A percentile compares a stretch with the other conserved stretches of the same genome.
Conservation (phyloP, 2,888 invertebrate genomes). For the Panzeria rudis region DNA sequence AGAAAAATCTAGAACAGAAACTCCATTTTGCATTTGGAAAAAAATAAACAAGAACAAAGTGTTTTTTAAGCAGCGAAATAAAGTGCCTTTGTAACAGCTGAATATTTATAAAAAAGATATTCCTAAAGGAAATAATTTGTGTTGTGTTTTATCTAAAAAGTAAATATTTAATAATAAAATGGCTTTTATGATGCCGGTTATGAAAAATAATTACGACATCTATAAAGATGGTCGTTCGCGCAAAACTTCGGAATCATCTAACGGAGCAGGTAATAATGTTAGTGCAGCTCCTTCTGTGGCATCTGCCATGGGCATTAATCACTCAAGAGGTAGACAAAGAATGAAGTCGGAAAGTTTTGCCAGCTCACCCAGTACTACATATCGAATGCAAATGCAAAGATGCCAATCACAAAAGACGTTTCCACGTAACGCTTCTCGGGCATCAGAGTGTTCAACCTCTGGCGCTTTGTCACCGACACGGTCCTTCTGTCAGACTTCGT, state of each 20-base stretch:
- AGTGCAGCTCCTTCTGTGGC: conserved; percentile 87
- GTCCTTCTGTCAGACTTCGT: conserved; percentile 82
- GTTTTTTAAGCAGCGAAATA: conserved; percentile 21
- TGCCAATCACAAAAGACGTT: conserved; percentile 85
- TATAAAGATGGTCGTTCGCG: conserved; percentile 91
- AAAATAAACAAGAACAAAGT: conserved; percentile 7
- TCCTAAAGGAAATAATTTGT: conserved; percentile 18
- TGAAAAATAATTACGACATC: conserved; percentile 97
- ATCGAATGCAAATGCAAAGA: conserved; percentile 83
- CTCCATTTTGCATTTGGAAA: not conserved
- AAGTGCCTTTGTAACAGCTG: conserved; percentile 61
- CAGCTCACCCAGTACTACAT: conserved; percentile 84
- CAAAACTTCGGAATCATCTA: conserved; percentile 90
- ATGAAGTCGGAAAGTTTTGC: conserved; percentile 84
- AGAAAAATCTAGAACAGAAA: conserved; percentile 41
- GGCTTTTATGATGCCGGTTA: conserved; percentile 98
- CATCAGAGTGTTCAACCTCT: conserved; percentile 85
- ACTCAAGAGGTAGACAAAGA: conserved; percentile 85
- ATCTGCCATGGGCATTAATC: conserved; percentile 84
- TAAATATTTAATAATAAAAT: conserved; percentile 83
- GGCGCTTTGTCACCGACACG: conserved; percentile 87
- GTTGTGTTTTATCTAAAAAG: not conserved
- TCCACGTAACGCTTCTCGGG: conserved; percentile 86
- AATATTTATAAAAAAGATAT: conserved; percentile 23
- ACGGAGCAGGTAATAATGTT: conserved; percentile 78